Evolutionary conservation across 2,797 vertebrate species (phyloP).

Genomic region (Xerus rutilus): DNA sequence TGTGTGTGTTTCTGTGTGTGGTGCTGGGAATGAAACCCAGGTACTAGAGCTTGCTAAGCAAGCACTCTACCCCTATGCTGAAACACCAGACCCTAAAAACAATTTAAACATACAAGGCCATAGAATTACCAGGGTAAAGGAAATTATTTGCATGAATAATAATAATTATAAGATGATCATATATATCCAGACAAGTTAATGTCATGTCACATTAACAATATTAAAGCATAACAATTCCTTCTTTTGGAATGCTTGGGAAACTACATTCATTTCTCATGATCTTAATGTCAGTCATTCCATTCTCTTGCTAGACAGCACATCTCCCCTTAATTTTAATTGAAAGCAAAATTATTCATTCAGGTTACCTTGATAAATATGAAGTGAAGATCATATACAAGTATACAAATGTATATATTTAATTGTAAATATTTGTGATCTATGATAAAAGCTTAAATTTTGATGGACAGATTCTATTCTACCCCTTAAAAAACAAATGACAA

Average conservation of each 20-base stretch:
- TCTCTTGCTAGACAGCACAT: not conserved
- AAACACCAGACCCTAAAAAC: not conserved
- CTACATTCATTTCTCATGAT: conserved; percentile 7
- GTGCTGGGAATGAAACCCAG: not conserved
- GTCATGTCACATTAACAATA: not conserved
- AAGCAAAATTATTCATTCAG: not conserved
- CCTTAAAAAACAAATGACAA: not conserved
- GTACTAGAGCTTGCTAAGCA: not conserved
- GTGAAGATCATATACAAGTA: not conserved
- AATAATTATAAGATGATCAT: not conserved
- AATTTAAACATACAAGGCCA: not conserved
- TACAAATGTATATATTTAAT: not conserved
- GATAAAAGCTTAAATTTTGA: not conserved
- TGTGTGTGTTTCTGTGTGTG: not conserved
- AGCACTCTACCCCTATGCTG: not conserved
- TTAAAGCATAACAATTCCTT: not conserved
- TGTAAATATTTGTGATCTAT: conserved; percentile 23
- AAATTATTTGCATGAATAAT: not conserved
- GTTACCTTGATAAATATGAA: not conserved
- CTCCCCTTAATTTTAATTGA: not conserved
- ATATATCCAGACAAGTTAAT: not conserved
- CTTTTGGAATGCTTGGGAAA: conserved; percentile 10
- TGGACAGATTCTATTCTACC: not conserved
- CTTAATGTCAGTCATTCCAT: not conserved
- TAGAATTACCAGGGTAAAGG: not conserved